A percentile compares a stretch with the other conserved stretches of the same genome.
phyloP scores from a whole-genome alignment of 2,113 vertebrate genomes.

The Phalacrocorax pelagicus region DNA sequence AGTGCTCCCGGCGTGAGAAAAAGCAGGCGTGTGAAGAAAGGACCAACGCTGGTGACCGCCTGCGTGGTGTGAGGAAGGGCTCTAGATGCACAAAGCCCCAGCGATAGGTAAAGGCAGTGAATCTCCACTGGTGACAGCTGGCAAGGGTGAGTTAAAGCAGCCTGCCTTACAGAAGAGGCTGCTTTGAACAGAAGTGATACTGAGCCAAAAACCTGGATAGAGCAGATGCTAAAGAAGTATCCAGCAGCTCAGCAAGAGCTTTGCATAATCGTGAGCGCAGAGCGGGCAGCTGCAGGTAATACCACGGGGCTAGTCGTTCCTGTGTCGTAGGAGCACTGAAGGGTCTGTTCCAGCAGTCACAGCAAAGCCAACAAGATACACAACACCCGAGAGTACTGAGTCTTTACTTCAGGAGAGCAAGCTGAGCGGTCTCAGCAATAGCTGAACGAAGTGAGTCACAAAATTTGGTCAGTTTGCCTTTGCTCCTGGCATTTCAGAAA shows the following conservation, averaged over 20 bases:
- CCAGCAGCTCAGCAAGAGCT: background rate
- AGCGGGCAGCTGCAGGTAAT: background rate
- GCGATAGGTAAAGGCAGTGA: background rate
- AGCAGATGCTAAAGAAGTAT: background rate
- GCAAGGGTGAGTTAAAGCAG: background rate
- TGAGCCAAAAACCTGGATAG: background rate
- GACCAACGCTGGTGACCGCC: background rate
- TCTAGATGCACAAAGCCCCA: background rate
- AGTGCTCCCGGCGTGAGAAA: fast-evolving
- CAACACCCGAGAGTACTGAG: fast-evolving
- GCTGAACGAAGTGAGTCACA: background rate
- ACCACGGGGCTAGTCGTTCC: background rate
- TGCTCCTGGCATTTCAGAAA: background rate
- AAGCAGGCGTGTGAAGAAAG: background rate
- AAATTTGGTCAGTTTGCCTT: background rate
- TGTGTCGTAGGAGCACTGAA: background rate
- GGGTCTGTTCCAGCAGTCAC: background rate
- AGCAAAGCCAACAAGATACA: background rate
- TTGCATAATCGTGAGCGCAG: background rate
- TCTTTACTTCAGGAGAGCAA: background rate
- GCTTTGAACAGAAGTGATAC: background rate
- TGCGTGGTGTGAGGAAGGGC: background rate
- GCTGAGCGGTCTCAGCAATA: background rate
- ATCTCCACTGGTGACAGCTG: background rate
- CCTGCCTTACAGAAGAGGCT: background rate